These are phyloP conservation scores for Melanocharis versteri DNA, from an alignment of 2,113 vertebrate species.

Conservation along the genomic window DNA sequence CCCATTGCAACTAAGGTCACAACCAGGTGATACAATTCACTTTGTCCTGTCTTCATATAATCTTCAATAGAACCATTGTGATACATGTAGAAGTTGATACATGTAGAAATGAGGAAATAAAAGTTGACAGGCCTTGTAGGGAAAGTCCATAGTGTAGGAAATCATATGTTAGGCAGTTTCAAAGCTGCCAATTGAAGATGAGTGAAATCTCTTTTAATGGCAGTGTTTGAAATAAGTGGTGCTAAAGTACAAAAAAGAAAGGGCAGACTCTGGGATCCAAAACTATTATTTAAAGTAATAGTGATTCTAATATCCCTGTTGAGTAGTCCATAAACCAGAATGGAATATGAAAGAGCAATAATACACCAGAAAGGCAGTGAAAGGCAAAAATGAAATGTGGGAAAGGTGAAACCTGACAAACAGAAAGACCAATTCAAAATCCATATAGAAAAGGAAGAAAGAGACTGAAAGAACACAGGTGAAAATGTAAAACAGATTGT, in stretches of 20 bases:
- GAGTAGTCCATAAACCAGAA: background rate
- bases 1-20: background rate
- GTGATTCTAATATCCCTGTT: background rate
- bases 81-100: background rate
- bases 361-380: background rate
- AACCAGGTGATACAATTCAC: background rate
- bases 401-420: background rate
- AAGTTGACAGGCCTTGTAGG: background rate
- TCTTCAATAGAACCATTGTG: background rate
- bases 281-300: background rate
- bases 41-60: background rate
- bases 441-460: background rate
- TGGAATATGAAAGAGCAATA: background rate
- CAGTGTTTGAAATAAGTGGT: background rate
- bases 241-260: background rate
- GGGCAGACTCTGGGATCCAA: background rate
- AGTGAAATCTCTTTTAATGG: background rate
- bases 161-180: background rate
- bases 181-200: background rate
- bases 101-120: background rate
- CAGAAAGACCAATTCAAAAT: background rate
- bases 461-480: background rate
- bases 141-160: background rate
- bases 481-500: background rate
- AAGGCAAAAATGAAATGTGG: background rate